These are phyloP conservation scores for Thalpophila matura DNA, from an alignment of 2,888 invertebrate species.

Conservation along the genomic window DNA sequence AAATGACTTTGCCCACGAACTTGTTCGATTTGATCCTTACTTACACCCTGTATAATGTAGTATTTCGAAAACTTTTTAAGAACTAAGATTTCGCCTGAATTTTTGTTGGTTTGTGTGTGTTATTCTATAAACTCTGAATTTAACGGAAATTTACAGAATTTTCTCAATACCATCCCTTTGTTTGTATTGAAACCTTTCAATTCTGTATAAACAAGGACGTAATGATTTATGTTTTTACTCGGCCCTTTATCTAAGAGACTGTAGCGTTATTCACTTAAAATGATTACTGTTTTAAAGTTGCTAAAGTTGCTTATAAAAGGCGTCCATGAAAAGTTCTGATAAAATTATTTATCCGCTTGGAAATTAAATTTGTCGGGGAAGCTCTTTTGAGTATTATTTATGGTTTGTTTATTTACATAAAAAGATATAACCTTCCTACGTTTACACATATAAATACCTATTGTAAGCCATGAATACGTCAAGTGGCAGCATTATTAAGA, in stretches of 20 bases:
- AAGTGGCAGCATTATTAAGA: too few relatives aligned
- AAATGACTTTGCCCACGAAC: too few relatives aligned
- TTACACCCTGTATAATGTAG: too few relatives aligned
- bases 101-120: too few relatives aligned
- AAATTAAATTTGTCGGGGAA: conserved; percentile 33
- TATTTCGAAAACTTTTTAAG: too few relatives aligned
- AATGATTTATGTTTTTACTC: conserved; percentile 67
- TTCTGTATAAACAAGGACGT: conserved; percentile 27
- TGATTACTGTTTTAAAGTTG: conserved; percentile 56
- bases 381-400: conserved; percentile 30
- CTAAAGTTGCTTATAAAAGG: conserved; percentile 59
- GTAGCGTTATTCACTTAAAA: conserved; percentile 47
- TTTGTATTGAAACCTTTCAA: conserved; percentile 50
- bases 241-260: conserved; percentile 35
- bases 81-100: too few relatives aligned
- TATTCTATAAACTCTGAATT: conserved; percentile 10
- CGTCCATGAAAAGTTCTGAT: conserved; percentile 48
- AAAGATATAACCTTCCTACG: neutral
- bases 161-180: conserved; percentile 27
- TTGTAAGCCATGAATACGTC: neutral
- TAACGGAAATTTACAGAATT: conserved; percentile 12
- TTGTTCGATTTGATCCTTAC: too few relatives aligned
- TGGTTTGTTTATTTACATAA: conserved; percentile 29
- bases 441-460: neutral
- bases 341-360: conserved; percentile 45